phyloP scores from a whole-genome alignment of 1,140 invertebrate species.

The Parasteatoda tepidariorum region DNA sequence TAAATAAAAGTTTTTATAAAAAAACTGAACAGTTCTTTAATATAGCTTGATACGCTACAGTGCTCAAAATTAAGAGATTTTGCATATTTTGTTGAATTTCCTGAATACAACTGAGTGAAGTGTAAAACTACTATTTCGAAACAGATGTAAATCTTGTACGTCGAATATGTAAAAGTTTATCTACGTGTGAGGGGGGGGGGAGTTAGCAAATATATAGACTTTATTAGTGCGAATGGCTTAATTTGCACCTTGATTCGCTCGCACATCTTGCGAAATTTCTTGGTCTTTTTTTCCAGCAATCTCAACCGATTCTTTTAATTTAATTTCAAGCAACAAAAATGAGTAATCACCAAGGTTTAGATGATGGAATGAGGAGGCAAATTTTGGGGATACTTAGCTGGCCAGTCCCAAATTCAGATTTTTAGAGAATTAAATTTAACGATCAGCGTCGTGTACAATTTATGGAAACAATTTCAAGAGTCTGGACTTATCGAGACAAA shows the following conservation, averaged over 20 bases:
- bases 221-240: background rate
- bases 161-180: constrained; percentile 7
- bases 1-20: too few species aligned
- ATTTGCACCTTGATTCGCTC: background rate
- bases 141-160: background rate
- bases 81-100: background rate
- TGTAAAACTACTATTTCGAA: background rate
- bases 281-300: background rate
- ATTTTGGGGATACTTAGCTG: background rate
- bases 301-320: background rate
- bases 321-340: background rate
- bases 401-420: constrained; percentile 8
- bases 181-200: background rate
- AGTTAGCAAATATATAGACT: background rate
- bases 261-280: background rate
- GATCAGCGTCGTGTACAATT: constrained; percentile 10
- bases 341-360: background rate
- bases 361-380: constrained; percentile 15
- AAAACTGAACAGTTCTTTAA: too few species aligned
- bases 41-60: too few species aligned
- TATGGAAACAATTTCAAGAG: background rate
- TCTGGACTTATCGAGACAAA: background rate
- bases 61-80: constrained; percentile 3
- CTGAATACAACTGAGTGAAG: background rate
- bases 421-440: constrained; percentile 1